Evolutionary conservation across 2,888 invertebrate genomes (phyloP).

Genomic region (Patella ulyssiponensis): DNA sequence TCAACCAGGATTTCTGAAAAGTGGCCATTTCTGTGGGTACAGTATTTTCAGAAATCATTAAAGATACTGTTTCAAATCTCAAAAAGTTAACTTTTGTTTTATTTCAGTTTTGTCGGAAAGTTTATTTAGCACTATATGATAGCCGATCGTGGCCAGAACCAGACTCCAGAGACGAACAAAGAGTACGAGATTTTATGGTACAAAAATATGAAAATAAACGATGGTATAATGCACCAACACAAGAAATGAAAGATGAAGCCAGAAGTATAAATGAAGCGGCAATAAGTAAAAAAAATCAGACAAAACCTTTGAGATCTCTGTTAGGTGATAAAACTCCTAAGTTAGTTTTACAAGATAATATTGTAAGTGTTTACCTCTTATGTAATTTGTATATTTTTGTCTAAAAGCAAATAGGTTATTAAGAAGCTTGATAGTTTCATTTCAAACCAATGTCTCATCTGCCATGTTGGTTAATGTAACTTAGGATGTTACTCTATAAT

Average conservation of each 20-base stretch:
- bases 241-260: constrained; percentile 71
- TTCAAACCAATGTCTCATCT: no score
- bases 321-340: constrained; percentile 68
- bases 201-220: constrained; percentile 96
- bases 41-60: background rate
- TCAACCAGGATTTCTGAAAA: no score
- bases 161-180: constrained; percentile 88
- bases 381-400: constrained; percentile 33
- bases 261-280: constrained; percentile 64
- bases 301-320: constrained; percentile 71
- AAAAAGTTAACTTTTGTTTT: constrained; percentile 33
- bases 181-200: constrained; percentile 92
- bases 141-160: constrained; percentile 72
- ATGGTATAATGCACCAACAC: constrained; percentile 75
- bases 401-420: background rate
- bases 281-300: constrained; percentile 63
- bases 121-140: constrained; percentile 92
- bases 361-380: constrained; percentile 46
- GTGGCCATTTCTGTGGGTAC: no score
- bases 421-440: no score
- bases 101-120: constrained; percentile 83
- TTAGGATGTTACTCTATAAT: no score
- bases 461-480: no score
- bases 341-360: constrained; percentile 54
- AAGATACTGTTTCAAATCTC: background rate